Percentiles rank a stretch among this genome's conserved stretches.
phyloP scores from a whole-genome alignment of 2,113 vertebrate species.

The Etia nguti region DNA sequence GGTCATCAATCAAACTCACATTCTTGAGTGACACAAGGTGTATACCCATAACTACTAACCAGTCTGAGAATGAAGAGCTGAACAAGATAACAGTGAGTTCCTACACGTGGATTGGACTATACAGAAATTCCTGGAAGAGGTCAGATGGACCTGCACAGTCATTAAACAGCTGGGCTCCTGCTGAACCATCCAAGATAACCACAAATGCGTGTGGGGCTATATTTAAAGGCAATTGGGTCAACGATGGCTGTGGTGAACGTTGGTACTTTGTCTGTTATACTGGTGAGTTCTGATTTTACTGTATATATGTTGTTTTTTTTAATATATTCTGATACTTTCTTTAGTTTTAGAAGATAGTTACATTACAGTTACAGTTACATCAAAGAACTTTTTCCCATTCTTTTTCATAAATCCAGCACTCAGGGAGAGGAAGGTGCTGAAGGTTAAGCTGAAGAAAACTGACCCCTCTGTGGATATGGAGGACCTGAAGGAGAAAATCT shows the following conservation, averaged over 20 bases:
- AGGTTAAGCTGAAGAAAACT: not conserved
- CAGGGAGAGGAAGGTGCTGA: not conserved
- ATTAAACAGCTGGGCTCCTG: not conserved
- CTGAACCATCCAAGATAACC: fast-evolving
- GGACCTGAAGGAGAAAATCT: not conserved
- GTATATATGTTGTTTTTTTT: not conserved
- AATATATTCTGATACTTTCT: not conserved
- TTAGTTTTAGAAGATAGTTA: not conserved
- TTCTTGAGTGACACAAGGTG: too few relatives aligned
- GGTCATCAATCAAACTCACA: too few relatives aligned
- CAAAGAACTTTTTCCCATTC: not conserved
- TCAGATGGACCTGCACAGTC: not conserved
- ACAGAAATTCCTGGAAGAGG: not conserved
- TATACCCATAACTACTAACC: too few relatives aligned
- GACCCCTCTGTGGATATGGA: not conserved
- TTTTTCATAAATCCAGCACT: not conserved
- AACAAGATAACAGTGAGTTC: fast-evolving
- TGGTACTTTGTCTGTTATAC: not conserved
- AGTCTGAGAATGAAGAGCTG: not conserved
- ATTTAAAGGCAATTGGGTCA: fast-evolving
- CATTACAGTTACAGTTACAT: too few relatives aligned
- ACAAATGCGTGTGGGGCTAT: not conserved
- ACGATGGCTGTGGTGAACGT: fast-evolving
- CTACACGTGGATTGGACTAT: not conserved
- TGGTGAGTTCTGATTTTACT: not conserved